Base-by-base conservation (phyloP, 2,113 vertebrate species). In the Gobiocypris rarus region DNA sequence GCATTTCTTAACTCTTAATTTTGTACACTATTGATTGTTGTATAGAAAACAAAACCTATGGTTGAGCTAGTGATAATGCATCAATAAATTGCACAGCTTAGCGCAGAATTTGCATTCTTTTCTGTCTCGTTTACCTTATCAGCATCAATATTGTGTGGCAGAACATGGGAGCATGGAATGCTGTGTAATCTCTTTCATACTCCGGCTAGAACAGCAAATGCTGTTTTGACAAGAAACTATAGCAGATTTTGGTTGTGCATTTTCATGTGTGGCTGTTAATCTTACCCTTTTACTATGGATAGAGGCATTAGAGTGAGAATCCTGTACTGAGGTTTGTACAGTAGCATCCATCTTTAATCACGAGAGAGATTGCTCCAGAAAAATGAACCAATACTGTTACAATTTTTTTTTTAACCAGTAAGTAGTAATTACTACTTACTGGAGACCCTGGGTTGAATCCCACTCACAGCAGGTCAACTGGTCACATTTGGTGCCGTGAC, bases 81-180 rank as follows among this genome's bases (percentile, higher is more conserved):
- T 19, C 50, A n/a, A 56, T 56, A 34, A 2, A 19, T 17, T 5
- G 4, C 48, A 54, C 26, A 54, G 48, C 1, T 54, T 75, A 71
- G 10, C 10, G 0, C 38, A 43, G 38, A 43, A 71, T 24, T n/a
- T 71, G 69, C 41, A 14, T 50, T 52, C 41, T 41, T 24, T 73
- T 73, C 5, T 45, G 71, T 75, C 45, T 41, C 31, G 31, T 77
- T 77, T 31, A 22, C 8, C 48, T 34, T 75, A 75, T 54, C 73
- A 75, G 48, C 70, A 52, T 17, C 1, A 7, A 52, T 34, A 34
- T 15, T 45, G 19, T 45, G 19, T 19, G 73, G 52, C 45, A 75
- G 1, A 38, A 52, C 73, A 31, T 2, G 1, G 74, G 56, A 76
- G 73, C 73, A 19, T 31, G 74, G 17, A 17, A 54, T 58, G 50